These are phyloP conservation scores for Eucidaris tribuloides DNA, from an alignment of 35 echinoderm and acorn worm genomes.

Conservation along the genomic window DNA sequence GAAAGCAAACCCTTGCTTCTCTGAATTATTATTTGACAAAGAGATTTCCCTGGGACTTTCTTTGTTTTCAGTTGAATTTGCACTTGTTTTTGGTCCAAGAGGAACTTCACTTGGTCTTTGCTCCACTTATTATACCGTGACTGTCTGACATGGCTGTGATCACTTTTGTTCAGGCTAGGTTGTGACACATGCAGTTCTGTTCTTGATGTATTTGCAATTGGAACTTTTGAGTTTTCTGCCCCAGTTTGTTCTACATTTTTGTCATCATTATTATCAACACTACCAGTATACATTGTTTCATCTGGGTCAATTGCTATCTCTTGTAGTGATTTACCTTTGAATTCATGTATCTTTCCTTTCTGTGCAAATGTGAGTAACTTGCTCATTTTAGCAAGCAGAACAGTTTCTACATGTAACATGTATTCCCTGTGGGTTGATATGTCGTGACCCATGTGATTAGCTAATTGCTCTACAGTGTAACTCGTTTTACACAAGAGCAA, in stretches of 20 bases:
- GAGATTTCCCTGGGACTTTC: constrained; percentile 13
- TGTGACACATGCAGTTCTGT: too few relatives aligned
- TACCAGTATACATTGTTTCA: too few relatives aligned
- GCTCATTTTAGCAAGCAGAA: constrained; percentile 44
- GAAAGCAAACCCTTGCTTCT: too few relatives aligned
- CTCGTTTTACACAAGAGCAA: background rate
- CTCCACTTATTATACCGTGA: too few relatives aligned
- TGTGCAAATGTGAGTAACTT: constrained; percentile 26
- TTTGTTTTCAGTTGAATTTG: background rate
- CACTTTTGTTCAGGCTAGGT: too few relatives aligned
- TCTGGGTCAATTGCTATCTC: background rate
- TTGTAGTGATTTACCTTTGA: background rate
- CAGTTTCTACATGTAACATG: constrained; percentile 4
- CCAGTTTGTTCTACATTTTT: too few relatives aligned
- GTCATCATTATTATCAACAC: constrained; percentile 8
- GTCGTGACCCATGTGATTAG: too few relatives aligned
- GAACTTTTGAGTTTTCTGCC: background rate
- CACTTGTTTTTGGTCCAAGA: too few relatives aligned
- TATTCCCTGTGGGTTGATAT: constrained; percentile 25
- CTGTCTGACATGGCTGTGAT: too few relatives aligned
- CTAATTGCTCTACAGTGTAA: background rate
- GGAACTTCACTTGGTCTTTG: too few relatives aligned
- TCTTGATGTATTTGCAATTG: too few relatives aligned
- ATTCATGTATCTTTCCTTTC: constrained; percentile 2
- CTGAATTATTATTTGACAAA: background rate